A percentile compares a stretch with the other conserved stretches of the same genome.
These are phyloP conservation scores for Drosophila burlai DNA, from an alignment of 1,140 invertebrate species.

Conservation along the genomic window DNA sequence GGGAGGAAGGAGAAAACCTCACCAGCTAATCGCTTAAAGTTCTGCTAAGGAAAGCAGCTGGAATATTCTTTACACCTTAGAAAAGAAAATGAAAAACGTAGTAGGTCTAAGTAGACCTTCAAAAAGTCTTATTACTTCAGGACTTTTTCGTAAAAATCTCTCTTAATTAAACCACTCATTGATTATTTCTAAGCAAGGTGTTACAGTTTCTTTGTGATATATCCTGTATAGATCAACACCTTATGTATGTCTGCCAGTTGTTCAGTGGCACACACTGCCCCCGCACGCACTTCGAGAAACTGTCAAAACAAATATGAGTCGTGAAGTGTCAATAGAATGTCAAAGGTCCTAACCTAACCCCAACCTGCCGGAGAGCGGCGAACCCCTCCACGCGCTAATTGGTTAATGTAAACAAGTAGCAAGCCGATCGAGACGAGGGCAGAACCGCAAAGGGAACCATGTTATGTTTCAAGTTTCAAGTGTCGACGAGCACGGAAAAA, in stretches of 20 bases:
- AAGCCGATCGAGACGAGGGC: slow-evolving; percentile 36
- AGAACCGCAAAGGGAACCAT: slow-evolving; percentile 32
- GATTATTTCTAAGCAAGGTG: background rate
- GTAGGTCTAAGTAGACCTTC: background rate
- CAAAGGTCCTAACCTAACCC: slow-evolving; percentile 63
- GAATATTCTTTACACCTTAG: background rate
- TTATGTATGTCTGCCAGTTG: slow-evolving; percentile 16
- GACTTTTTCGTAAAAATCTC: background rate
- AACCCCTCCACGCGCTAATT: slow-evolving; percentile 61
- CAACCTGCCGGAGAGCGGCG: slow-evolving; percentile 7
- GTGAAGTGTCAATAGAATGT: slow-evolving; percentile 73
- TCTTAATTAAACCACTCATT: background rate
- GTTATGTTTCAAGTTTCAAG: slow-evolving; percentile 79
- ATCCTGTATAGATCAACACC: background rate
- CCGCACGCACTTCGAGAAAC: slow-evolving; percentile 28
- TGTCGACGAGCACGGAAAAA: slow-evolving; percentile 74
- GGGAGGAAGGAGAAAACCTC: slow-evolving; percentile 1
- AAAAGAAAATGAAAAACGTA: background rate
- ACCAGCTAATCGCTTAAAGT: slow-evolving; percentile 17
- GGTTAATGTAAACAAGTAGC: slow-evolving; percentile 79
- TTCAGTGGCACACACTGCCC: slow-evolving; percentile 11
- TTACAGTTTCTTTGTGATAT: background rate
- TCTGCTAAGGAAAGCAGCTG: background rate
- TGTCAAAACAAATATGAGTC: slow-evolving; percentile 80
- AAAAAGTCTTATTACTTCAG: background rate